Percentiles rank a stretch among this genome's conserved stretches.
phyloP scores from a whole-genome alignment of 2,113 vertebrate species.

The Hylia prasina region DNA sequence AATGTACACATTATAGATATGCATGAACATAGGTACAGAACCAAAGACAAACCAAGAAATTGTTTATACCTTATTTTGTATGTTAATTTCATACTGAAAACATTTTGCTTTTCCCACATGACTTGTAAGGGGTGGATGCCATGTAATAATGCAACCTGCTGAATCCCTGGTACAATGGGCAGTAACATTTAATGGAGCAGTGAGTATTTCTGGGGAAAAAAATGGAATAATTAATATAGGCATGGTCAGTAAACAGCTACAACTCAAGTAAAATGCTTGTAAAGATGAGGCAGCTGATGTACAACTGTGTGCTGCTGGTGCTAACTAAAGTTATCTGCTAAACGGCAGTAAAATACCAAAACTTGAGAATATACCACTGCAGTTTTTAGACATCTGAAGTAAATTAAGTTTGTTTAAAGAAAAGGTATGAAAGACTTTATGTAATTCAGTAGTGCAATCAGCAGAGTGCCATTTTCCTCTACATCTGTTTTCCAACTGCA shows the following conservation, averaged over 20 bases:
- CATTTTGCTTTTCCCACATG: rapidly evolving
- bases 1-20: not conserved
- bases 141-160: not conserved
- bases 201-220: conserved; percentile 32
- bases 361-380: not conserved
- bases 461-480: not conserved
- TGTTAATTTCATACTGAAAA: conserved; percentile 43
- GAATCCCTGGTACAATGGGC: not conserved
- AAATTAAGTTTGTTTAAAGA: not conserved
- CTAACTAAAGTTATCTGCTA: not conserved
- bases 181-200: conserved; percentile 31
- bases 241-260: not conserved
- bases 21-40: rapidly evolving
- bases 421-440: not conserved
- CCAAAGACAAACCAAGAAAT: not conserved
- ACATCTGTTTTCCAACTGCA: not conserved
- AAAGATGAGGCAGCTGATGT: not conserved
- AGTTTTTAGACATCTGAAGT: not conserved
- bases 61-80: conserved; percentile 38
- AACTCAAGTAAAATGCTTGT: not conserved
- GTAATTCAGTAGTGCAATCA: not conserved
- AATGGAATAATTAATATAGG: not conserved
- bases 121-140: conserved; percentile 18
- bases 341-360: not conserved
- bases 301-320: not conserved